Base-by-base conservation (phyloP, 2,113 vertebrate species). In the Chionomys nivalis region DNA sequence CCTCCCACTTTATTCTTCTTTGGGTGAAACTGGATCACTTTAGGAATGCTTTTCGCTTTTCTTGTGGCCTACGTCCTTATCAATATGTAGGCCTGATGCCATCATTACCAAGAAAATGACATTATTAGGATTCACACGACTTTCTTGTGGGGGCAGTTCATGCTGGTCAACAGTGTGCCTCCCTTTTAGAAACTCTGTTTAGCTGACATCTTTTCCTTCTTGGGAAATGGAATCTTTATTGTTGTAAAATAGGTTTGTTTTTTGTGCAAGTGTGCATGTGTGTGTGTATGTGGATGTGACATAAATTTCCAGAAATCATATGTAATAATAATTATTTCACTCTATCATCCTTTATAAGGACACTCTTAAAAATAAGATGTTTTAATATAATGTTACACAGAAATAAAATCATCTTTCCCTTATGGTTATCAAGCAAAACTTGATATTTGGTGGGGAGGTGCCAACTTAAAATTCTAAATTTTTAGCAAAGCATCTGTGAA, bases 361-460 rank as follows among this genome's bases (percentile, higher is more conserved):
- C 19, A 68, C 12, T 33, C 36, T 87, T 87, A 49, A 87, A 87
- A 87, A 72, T 26, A 77, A 44, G 63, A 31, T 4, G 52, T 70
- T 87, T 65, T 61, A 52, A 72, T 91, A 39, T 42, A 88, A 26
- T n/a, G 65, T 31, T 47, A 26, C 39, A 33, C 14, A 65, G 63
- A 91, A 95, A 83, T 89, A 49, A 91, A 86, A 58, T 73, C 31
- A 44, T 73, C 61, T 47, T 87, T 94, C 82, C 42, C 39, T 66
- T 87, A 42, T 63, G 39, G 47, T 36, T 86, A 24, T 61, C 89
- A 94, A 89, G 77, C 21, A 73, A 92, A 94, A 42, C 55, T 33
- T 58, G 83, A 36, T 21, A 73, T 36, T 89, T 94, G 36, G 4
- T 65, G 26, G 8, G 58, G 24, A 19, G 14, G 21, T 86, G 33